These are phyloP conservation scores for Daptonema setosum DNA, from an alignment of 2,888 invertebrate genomes.

Conservation along the genomic window DNA sequence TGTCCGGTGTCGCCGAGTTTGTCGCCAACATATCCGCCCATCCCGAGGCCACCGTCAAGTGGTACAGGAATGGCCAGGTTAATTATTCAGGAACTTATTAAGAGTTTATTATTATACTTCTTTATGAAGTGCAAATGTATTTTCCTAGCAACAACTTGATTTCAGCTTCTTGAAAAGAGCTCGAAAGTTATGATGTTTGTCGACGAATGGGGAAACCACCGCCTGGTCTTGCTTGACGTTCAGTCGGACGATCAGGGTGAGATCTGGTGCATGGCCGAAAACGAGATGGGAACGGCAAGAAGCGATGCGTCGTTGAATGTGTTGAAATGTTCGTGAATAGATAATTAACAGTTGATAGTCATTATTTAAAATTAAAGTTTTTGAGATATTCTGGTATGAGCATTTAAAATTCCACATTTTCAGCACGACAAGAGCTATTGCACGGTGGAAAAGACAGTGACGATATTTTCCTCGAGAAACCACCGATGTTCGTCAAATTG, in stretches of 20 bases:
- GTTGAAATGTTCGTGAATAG: constrained; percentile 10
- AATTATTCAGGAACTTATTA: too few species aligned
- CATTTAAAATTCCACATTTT: too few species aligned
- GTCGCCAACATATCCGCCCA: constrained; percentile 25
- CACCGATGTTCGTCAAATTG: constrained; percentile 27
- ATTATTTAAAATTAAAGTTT: too few species aligned
- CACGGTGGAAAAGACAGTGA: too few species aligned
- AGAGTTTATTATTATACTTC: too few species aligned
- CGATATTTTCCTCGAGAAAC: too few species aligned
- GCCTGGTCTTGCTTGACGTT: constrained; percentile 22
- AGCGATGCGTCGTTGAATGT: constrained; percentile 20
- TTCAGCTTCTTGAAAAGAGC: too few species aligned
- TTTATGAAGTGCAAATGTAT: too few species aligned
- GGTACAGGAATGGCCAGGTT: constrained; percentile 21
- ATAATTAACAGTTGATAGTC: too few species aligned
- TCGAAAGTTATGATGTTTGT: constrained; percentile 15
- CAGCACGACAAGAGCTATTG: background rate
- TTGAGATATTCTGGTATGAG: too few species aligned
- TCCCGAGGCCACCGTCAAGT: constrained; percentile 29
- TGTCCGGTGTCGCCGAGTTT: constrained; percentile 15
- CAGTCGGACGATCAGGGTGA: constrained; percentile 27
- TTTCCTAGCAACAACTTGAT: too few species aligned
- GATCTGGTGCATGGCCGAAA: constrained; percentile 24
- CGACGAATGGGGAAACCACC: constrained; percentile 24
- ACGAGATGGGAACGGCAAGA: constrained; percentile 24